These are phyloP conservation scores for Pterocles orientalis DNA, from an alignment of 2,113 vertebrate species.

Conservation along the genomic window DNA sequence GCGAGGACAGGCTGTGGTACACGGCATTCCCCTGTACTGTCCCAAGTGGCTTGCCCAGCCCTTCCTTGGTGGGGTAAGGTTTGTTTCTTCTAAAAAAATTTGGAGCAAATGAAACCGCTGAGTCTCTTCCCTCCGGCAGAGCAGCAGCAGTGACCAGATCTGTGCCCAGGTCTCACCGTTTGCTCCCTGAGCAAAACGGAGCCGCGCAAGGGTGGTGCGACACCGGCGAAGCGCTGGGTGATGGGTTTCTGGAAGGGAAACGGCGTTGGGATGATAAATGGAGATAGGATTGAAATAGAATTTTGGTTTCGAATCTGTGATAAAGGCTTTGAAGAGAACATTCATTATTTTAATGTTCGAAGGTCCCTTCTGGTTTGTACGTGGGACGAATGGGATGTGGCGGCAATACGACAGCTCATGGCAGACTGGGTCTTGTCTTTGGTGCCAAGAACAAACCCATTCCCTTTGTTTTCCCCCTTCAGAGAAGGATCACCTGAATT, in stretches of 20 bases:
- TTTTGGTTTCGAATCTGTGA: neutral
- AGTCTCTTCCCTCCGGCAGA: neutral
- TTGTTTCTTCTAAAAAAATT: too few relatives aligned
- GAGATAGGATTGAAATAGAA: neutral
- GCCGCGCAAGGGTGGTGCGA: too few relatives aligned
- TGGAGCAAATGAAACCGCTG: neutral
- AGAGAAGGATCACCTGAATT: rapidly evolving
- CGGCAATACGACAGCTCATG: neutral
- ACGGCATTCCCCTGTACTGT: neutral
- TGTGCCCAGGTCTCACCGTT: too few relatives aligned
- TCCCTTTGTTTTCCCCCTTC: neutral
- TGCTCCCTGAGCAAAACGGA: neutral
- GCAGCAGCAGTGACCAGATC: too few relatives aligned
- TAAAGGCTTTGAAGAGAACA: neutral
- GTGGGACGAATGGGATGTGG: rapidly evolving
- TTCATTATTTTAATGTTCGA: neutral
- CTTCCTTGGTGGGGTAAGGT: neutral
- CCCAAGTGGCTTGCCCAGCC: neutral
- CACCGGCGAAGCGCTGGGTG: neutral
- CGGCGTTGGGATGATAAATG: neutral
- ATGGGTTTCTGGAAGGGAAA: neutral
- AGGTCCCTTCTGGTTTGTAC: neutral
- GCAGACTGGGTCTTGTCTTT: neutral
- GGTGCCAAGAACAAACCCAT: neutral
- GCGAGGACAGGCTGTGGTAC: neutral